Base-by-base conservation (phyloP, 2,797 vertebrate genomes). In the Rhyacichthys aspro region DNA sequence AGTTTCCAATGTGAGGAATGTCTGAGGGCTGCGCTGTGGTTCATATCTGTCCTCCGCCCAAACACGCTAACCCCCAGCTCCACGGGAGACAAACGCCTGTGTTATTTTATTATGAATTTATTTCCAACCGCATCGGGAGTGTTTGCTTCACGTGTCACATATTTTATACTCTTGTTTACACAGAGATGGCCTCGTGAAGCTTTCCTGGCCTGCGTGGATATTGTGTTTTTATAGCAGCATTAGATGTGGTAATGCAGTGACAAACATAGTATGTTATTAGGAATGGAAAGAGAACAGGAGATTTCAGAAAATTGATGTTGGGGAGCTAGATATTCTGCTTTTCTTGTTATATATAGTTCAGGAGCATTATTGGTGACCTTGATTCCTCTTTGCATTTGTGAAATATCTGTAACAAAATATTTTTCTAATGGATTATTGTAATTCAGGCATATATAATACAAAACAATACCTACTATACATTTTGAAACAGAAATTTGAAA, bases 1-100 rank as follows among this genome's bases (percentile, higher is more conserved):
- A 65, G 64, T 62, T 57, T 58, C 59, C 65, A 73, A n/a, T 37
- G 54, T 45, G 53, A 80, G 76, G 82, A 82, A 84, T 82, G 82
- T 80, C 63, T 63, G 70, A 61, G 73, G 70, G 48, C 60, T 53
- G 72, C 44, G 66, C 74, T 79, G 81, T n/a, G 76, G 82, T 79
- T 81, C 75, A n/a, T 54, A 55, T 67, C 61, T 54, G 45, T 42
- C 58, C 76, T 69, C 73, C 82, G 70, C 82, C 73, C 78, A 79
- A 56, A 73, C 46, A 8, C 55, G 28, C 19, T 7, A 46, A 28
- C 23, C 43, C 7, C 23, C 18, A 2, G 52, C 58, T 75, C 54
- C 54, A 56, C 67, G 23, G 18, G 38, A 79, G 50, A 45, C 73
- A 38, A 46, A 50, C 56, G 1, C 46, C 11, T 37, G 50, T 58